Conservation (phyloP, 2,888 invertebrate genomes). For the Acleris cristana region DNA sequence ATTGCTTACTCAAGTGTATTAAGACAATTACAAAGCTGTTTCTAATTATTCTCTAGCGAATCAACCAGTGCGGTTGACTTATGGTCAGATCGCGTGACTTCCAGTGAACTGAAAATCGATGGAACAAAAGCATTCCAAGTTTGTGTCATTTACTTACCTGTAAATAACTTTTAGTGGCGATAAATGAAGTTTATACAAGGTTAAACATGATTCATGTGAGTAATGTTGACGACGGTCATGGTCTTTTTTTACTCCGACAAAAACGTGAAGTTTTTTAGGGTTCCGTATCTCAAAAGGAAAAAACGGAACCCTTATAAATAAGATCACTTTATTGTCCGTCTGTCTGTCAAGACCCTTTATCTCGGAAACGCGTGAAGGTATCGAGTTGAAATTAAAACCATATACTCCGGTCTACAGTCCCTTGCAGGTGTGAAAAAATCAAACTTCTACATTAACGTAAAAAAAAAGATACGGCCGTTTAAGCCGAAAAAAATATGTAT, state of each 20-base stretch:
- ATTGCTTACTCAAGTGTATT: conserved; percentile 36
- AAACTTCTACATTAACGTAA: too few relatives aligned
- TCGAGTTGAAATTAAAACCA: too few relatives aligned
- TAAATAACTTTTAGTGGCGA: conserved; percentile 24
- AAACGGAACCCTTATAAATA: too few relatives aligned
- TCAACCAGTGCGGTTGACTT: conserved; percentile 39
- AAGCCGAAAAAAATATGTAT: too few relatives aligned
- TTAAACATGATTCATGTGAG: conserved; percentile 39
- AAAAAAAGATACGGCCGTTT: too few relatives aligned
- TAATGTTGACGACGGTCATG: neutral
- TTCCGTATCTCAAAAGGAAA: too few relatives aligned
- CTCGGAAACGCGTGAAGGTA: too few relatives aligned
- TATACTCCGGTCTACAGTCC: too few relatives aligned
- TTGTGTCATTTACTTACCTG: conserved; percentile 41
- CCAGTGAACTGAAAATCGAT: conserved; percentile 54
- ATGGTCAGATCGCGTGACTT: conserved; percentile 54
- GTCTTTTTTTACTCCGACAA: neutral
- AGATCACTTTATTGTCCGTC: too few relatives aligned
- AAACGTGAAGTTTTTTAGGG: too few relatives aligned
- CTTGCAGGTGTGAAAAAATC: too few relatives aligned
- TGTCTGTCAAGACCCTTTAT: too few relatives aligned
- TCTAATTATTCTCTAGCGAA: conserved; percentile 31
- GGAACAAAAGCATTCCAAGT: conserved; percentile 44
- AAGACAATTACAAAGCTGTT: conserved; percentile 30
- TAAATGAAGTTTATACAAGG: conserved; percentile 43